These are phyloP conservation scores for Poeciliopsis gracilis DNA, from an alignment of 2,797 vertebrate genomes.

Conservation along the genomic window DNA sequence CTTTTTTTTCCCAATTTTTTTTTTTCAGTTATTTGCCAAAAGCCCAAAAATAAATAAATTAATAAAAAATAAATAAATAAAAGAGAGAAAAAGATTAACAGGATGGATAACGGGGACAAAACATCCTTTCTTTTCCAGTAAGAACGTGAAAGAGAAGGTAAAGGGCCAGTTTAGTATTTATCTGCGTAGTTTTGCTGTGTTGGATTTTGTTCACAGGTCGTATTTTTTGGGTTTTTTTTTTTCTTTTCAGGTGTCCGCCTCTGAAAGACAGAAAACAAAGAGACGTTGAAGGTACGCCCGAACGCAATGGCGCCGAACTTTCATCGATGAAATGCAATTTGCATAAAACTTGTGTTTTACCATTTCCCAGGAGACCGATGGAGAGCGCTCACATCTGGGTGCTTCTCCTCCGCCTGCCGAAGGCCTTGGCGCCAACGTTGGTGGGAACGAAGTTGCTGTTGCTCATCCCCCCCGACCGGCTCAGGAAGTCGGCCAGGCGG, in stretches of 20 bases:
- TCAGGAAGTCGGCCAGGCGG: slow-evolving; percentile 92
- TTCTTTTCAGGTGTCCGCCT: slow-evolving; percentile 58
- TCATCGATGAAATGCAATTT: background rate
- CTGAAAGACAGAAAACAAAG: slow-evolving; percentile 52
- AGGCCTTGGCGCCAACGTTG: slow-evolving; percentile 90
- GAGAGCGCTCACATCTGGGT: slow-evolving; percentile 74
- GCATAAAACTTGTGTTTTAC: slow-evolving; percentile 59
- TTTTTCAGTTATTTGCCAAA: slow-evolving; percentile 69
- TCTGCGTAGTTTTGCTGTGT: slow-evolving; percentile 56
- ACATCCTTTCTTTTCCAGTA: slow-evolving; percentile 60
- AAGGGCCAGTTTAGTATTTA: slow-evolving; percentile 65
- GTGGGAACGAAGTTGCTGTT: slow-evolving; percentile 92
- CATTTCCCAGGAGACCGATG: slow-evolving; percentile 59
- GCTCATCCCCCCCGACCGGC: slow-evolving; percentile 90
- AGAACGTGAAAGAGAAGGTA: slow-evolving; percentile 72
- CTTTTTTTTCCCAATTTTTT: slow-evolving; percentile 51
- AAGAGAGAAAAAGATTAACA: slow-evolving; percentile 63
- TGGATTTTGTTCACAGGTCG: slow-evolving; percentile 59
- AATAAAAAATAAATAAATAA: background rate
- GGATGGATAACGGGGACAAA: slow-evolving; percentile 76
- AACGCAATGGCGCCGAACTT: background rate
- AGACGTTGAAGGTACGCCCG: background rate
- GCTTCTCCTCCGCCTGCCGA: slow-evolving; percentile 91
- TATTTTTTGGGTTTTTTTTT: slow-evolving; percentile 43
- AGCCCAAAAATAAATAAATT: slow-evolving; percentile 28